phyloP scores from a whole-genome alignment of 2,797 vertebrate genomes.

The Chaunax sp. region DNA sequence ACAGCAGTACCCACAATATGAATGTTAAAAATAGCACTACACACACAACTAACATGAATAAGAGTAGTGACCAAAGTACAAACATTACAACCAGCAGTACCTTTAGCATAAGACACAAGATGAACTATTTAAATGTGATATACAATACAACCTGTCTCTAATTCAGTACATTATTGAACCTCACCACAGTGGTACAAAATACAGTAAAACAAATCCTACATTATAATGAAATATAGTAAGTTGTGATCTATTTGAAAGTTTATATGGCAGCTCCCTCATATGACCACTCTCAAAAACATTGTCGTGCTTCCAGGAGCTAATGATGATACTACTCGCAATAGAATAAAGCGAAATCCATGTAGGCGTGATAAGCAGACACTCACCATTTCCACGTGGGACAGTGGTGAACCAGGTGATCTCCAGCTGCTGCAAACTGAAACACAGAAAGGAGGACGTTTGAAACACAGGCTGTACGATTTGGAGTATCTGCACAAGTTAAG shows the following conservation, averaged over 20 bases:
- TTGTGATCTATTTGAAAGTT: not conserved
- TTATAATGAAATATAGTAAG: no score
- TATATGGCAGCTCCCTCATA: not conserved
- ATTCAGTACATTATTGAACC: no score
- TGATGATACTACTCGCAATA: not conserved
- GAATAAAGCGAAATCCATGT: not conserved
- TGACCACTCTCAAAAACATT: not conserved
- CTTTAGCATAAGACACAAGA: no score
- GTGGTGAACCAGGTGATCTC: slow-evolving; percentile 98
- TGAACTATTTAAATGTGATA: no score
- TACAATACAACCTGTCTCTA: no score
- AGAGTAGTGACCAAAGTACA: no score
- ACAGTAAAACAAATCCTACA: no score
- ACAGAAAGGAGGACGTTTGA: not conserved
- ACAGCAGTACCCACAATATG: no score
- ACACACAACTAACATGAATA: no score
- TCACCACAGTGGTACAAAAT: no score
- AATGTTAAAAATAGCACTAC: no score
- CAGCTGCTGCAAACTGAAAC: slow-evolving; percentile 94
- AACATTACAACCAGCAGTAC: no score
- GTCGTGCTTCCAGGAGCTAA: not conserved
- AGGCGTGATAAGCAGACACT: slow-evolving; percentile 59
- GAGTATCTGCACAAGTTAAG: rapidly evolving
- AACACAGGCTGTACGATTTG: not conserved
- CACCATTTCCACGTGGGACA: slow-evolving; percentile 99